Conservation (phyloP, 1,140 invertebrate genomes). For the Megathymus violae region DNA sequence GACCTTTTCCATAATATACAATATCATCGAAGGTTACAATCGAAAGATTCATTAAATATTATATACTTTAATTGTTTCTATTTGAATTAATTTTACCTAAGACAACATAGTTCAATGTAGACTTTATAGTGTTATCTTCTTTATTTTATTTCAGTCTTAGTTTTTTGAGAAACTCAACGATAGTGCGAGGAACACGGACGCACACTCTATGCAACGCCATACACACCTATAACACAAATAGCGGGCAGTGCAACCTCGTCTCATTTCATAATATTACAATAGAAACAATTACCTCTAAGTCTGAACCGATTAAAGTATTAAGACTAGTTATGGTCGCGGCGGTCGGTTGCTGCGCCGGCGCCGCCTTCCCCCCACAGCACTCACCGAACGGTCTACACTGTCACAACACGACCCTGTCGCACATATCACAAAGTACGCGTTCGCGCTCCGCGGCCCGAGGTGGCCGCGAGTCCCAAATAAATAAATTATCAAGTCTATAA, state of each 20-base stretch:
- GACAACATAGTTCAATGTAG: slow-evolving; percentile 79
- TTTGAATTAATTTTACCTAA: slow-evolving; percentile 83
- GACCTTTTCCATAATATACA: slow-evolving; percentile 75
- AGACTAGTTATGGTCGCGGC: slow-evolving; percentile 55
- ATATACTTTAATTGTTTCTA: slow-evolving; percentile 81
- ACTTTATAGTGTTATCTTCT: slow-evolving; percentile 79
- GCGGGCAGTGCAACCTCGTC: slow-evolving; percentile 58
- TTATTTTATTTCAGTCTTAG: slow-evolving; percentile 82
- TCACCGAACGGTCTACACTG: slow-evolving; percentile 46
- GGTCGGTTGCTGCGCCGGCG: slow-evolving; percentile 35
- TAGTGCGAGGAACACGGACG: slow-evolving; percentile 73
- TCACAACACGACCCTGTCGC: slow-evolving; percentile 53
- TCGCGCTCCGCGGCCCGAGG: slow-evolving; percentile 36
- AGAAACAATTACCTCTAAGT: slow-evolving; percentile 61
- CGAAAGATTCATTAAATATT: slow-evolving; percentile 81
- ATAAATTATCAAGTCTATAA: slow-evolving; percentile 82
- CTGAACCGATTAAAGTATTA: slow-evolving; percentile 63
- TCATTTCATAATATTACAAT: slow-evolving; percentile 59
- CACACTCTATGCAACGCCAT: slow-evolving; percentile 57
- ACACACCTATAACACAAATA: slow-evolving; percentile 60
- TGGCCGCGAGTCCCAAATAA: slow-evolving; percentile 67
- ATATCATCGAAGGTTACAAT: slow-evolving; percentile 76
- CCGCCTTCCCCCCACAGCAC: slow-evolving; percentile 35
- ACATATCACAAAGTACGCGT: slow-evolving; percentile 58
- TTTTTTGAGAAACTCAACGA: slow-evolving; percentile 74